Evolutionary conservation across 92 coral and sea anemone genomes (phyloP), one percentile per base, ranked within the genome.

Genomic region (Heteractis magnifica): DNA sequence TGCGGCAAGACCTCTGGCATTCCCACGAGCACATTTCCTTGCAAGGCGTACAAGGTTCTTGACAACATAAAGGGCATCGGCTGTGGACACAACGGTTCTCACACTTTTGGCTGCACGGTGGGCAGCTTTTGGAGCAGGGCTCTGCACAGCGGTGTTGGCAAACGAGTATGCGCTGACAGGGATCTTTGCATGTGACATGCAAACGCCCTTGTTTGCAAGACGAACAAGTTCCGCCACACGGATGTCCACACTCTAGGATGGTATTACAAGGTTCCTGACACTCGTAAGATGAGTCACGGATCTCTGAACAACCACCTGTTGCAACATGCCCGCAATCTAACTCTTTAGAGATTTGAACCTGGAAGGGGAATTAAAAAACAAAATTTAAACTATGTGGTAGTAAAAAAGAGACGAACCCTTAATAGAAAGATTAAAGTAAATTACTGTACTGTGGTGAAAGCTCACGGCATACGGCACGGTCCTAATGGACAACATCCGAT

Each of bases 121-220:
- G 98, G 79, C 98, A 95, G 79, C 93, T 90, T 85, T 82, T 91
- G 6, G 97, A 93, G 90, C 98, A 95, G 34, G 98, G 94, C 77
- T 91, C 93, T 16, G 77, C 56, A 55, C 98, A 95, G 72, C 80
- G 91, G 83, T 95, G 98, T 6, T 85, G 89, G 56, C 98, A 95
- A 6, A 95, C 93, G 41, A 94, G 86, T 10, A 50, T 78, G 76
- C 97, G 91, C 15, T 88, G 88, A 74, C 98, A 95, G 8, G 90
- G 90, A 6, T 85, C 84, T 64, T 93, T 68, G 76, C 98, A 95
- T 23, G 90, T 82, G 10, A 89, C 87, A 81, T 95, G 98, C 79
- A 91, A 77, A 70, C 98, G 82, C 15, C 98, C 98, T 81, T 93
- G 97, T 72, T 65, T 84, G 72, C 98, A 95, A 11, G 85, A 81